Evolutionary conservation across 2,888 invertebrate species (phyloP), one percentile per base, ranked within the genome.

Genomic region (Leptarthrus brevirostris): DNA sequence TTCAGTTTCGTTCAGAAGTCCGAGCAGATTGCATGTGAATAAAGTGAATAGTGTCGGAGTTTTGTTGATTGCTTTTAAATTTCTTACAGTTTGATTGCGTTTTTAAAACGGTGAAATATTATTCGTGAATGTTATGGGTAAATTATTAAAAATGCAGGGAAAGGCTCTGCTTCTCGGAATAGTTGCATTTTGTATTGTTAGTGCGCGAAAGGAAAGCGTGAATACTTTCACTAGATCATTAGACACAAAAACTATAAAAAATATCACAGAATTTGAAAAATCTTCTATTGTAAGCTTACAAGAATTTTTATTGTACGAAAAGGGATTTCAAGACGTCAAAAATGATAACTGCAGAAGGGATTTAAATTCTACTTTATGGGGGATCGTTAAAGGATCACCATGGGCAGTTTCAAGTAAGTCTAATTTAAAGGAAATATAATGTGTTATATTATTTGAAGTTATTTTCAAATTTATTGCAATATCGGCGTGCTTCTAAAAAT

Each of bases 401-500:
- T 82, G 82, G 82, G 82, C 82, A 14, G 76, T 80, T 76, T 74
- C 80, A 77, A 82, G 82, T 82, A 77, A 81, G 82, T 79, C 3
- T 12, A n/a, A 40, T 8, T 40, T 1, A 12, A 12, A 40, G n/a
- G n/a, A n/a, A n/a, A n/a, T n/a, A n/a, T n/a, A n/a, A n/a, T n/a
- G n/a, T n/a, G n/a, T n/a, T n/a, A n/a, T n/a, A n/a, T n/a, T n/a
- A n/a, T n/a, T n/a, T n/a, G n/a, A n/a, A n/a, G n/a, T n/a, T n/a
- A n/a, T n/a, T n/a, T n/a, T n/a, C n/a, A n/a, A n/a, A n/a, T n/a
- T n/a, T n/a, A n/a, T n/a, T n/a, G n/a, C n/a, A n/a, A n/a, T n/a
- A n/a, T n/a, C n/a, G n/a, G n/a, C n/a, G n/a, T n/a, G n/a, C n/a
- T n/a, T n/a, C n/a, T n/a, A n/a, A n/a, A n/a, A n/a, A n/a, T n/a